Evolutionary conservation across 2,797 vertebrate species (phyloP).

Genomic region (Simalia tracyae): DNA sequence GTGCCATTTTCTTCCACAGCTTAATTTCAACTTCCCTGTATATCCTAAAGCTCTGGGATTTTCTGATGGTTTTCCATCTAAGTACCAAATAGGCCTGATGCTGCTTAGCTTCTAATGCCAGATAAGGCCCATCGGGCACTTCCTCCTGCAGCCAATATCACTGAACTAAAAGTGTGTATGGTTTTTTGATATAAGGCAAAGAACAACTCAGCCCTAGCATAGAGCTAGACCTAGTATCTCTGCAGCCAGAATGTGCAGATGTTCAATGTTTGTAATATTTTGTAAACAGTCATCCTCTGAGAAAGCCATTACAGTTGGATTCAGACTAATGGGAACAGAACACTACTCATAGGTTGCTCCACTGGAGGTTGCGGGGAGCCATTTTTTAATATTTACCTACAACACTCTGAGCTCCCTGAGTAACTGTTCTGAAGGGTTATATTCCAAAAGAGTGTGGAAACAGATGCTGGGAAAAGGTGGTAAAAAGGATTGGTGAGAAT

Average conservation of each 20-base stretch:
- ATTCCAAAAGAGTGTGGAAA: neutral
- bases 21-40: neutral
- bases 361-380: neutral
- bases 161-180: neutral
- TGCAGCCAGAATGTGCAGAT: neutral
- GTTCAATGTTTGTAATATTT: neutral
- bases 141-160: neutral
- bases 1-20: neutral
- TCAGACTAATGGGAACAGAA: neutral
- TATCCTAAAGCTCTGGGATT: neutral
- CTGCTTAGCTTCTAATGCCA: neutral
- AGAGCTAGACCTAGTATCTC: neutral
- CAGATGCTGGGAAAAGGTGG: neutral
- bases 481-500: neutral
- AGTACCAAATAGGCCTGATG: neutral
- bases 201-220: neutral
- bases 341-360: neutral
- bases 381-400: neutral
- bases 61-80: neutral
- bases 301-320: neutral
- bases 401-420: neutral
- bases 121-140: neutral
- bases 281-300: neutral
- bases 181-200: neutral
- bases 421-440: neutral